These are phyloP conservation scores for Trissolcus brochymenae DNA, from an alignment of 2,888 invertebrate species.

Conservation along the genomic window DNA sequence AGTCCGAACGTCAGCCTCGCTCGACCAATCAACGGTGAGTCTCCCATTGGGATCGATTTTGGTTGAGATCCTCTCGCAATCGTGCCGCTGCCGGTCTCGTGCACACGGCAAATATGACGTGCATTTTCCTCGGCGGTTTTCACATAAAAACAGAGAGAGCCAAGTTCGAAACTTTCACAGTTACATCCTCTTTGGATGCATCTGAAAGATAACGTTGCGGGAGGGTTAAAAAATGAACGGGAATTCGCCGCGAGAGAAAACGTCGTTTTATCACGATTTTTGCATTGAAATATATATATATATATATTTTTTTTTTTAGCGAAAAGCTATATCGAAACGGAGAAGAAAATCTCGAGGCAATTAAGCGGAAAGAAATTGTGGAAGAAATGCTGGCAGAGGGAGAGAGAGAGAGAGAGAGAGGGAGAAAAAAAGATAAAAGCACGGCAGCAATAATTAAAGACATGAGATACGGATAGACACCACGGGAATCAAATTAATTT, in stretches of 20 bases:
- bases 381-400: slow-evolving; percentile 19
- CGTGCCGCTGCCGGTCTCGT: too few species aligned
- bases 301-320: too few species aligned
- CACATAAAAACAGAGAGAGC: background rate
- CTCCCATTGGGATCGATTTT: slow-evolving; percentile 44
- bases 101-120: slow-evolving; percentile 26
- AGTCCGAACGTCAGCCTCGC: slow-evolving; percentile 27
- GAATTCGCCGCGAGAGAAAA: background rate
- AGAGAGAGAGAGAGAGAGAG: background rate
- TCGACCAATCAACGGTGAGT: slow-evolving; percentile 40
- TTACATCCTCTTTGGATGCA: background rate
- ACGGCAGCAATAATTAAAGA: slow-evolving; percentile 49
- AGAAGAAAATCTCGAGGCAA: slow-evolving; percentile 52
- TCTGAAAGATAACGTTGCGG: background rate
- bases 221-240: background rate
- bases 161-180: background rate
- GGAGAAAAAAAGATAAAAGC: slow-evolving; percentile 30
- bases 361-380: slow-evolving; percentile 53
- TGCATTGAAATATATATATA: slow-evolving; percentile 16
- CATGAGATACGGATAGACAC: slow-evolving; percentile 41
- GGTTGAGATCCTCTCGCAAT: slow-evolving; percentile 4
- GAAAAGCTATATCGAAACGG: slow-evolving; percentile 25
- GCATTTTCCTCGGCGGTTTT: slow-evolving; percentile 1
- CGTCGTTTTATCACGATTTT: slow-evolving; percentile 30
- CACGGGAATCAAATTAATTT: slow-evolving; percentile 44